A percentile compares a stretch with the other conserved stretches of the same genome.
Evolutionary conservation across 2,888 invertebrate species (phyloP).

Genomic region (Tortricodes alternella): DNA sequence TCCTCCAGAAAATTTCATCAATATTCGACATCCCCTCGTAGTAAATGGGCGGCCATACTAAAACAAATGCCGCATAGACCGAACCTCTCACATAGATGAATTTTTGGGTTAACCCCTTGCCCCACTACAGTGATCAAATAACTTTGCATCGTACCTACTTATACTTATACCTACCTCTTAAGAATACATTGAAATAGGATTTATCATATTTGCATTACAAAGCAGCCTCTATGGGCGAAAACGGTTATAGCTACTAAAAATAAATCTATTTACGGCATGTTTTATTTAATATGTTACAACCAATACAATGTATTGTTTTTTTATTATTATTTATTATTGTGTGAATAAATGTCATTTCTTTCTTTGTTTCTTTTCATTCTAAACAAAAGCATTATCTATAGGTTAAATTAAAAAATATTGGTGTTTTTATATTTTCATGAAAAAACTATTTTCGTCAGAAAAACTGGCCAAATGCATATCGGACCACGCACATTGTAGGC

Average conservation of each 20-base stretch:
- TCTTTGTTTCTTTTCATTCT: too few species aligned
- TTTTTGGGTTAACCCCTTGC: conserved; percentile 62
- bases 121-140: conserved; percentile 65
- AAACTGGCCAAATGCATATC: too few species aligned
- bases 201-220: conserved; percentile 14
- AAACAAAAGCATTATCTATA: too few species aligned
- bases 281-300: too few species aligned
- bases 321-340: too few species aligned
- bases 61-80: conserved; percentile 72
- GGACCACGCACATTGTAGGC: too few species aligned
- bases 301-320: too few species aligned
- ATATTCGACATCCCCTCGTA: conserved; percentile 33
- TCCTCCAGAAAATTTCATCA: conserved; percentile 22
- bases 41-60: conserved; percentile 63
- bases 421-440: too few species aligned
- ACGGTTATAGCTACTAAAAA: neutral
- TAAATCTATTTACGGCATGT: too few species aligned
- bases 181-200: conserved; percentile 7
- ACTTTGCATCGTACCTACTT: conserved; percentile 44
- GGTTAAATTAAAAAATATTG: too few species aligned
- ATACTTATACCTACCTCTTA: conserved; percentile 20
- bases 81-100: conserved; percentile 71
- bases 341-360: too few species aligned
- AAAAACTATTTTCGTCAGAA: too few species aligned
- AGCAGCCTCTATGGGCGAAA: neutral